Evolutionary conservation across 1,140 invertebrate genomes (phyloP).

Genomic region (Orchesella cincta): DNA sequence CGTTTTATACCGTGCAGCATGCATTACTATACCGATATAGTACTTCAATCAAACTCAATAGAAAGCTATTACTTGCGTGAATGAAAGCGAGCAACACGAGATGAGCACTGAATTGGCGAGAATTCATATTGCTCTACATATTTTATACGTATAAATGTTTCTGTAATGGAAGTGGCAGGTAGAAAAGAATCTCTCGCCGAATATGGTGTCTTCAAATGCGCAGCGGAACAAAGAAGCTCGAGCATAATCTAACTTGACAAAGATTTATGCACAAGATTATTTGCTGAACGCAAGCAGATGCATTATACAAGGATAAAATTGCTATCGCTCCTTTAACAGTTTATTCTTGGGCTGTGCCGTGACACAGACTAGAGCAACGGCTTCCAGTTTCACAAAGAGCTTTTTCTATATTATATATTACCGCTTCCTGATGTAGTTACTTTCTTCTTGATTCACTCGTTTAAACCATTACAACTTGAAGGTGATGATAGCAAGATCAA

Average conservation of each 20-base stretch:
- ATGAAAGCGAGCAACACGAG: not conserved
- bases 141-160: not conserved
- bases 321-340: too few relatives aligned
- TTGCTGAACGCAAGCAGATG: not conserved
- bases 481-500: not conserved
- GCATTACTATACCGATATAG: too few relatives aligned
- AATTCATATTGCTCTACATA: not conserved
- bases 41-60: too few relatives aligned
- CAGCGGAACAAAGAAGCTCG: not conserved
- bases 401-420: not conserved
- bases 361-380: not conserved
- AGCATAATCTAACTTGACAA: not conserved
- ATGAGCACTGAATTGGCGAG: not conserved
- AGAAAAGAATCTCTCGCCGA: not conserved
- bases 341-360: not conserved
- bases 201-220: not conserved
- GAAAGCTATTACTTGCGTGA: not conserved
- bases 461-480: not conserved
- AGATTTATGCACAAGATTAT: conserved; percentile 19
- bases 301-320: not conserved
- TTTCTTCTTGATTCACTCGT: not conserved
- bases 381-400: not conserved
- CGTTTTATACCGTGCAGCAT: too few relatives aligned
- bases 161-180: not conserved
- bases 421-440: not conserved